Evolutionary conservation across 2,797 vertebrate genomes (phyloP).

Genomic region (Anas georgica): DNA sequence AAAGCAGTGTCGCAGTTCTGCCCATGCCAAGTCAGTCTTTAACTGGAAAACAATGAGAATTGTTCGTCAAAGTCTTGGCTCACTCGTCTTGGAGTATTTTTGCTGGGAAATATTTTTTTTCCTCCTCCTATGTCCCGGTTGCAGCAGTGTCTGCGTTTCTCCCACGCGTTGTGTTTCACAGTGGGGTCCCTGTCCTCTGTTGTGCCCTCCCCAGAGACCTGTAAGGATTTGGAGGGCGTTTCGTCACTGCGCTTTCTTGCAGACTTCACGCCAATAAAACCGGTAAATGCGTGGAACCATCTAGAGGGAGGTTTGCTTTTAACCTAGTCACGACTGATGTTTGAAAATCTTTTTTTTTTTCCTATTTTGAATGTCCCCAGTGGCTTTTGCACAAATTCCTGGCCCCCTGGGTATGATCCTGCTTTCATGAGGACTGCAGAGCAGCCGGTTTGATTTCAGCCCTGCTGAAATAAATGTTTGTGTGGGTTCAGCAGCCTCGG

Average conservation of each 20-base stretch:
- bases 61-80: background rate
- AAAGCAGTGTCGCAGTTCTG: background rate
- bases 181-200: background rate
- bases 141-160: background rate
- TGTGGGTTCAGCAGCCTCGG: background rate
- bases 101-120: background rate
- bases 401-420: background rate
- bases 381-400: background rate
- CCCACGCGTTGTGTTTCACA: rapidly evolving
- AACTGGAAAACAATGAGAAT: no score
- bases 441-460: background rate
- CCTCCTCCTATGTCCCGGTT: background rate
- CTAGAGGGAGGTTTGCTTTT: background rate
- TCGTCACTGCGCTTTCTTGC: rapidly evolving
- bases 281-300: background rate
- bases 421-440: background rate
- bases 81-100: background rate
- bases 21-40: background rate
- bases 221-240: background rate
- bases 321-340: background rate
- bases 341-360: background rate
- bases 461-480: background rate
- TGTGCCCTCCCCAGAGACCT: background rate
- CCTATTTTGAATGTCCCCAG: background rate
- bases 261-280: background rate